Base-by-base conservation (phyloP, 2,888 invertebrate genomes). In the Doris montereyensis region DNA sequence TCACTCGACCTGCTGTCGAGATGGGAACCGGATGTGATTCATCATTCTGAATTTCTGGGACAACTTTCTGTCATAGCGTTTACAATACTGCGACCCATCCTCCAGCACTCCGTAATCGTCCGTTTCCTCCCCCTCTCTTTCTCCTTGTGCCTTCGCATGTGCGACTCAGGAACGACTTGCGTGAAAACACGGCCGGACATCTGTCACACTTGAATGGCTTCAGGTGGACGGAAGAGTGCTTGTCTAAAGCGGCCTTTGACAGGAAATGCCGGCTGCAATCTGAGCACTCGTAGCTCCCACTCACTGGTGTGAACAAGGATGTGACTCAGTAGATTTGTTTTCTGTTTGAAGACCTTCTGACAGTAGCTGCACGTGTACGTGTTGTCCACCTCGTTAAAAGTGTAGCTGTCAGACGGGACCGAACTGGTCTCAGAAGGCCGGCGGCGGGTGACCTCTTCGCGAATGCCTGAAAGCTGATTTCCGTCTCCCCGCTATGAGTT, bases 131-230 rank as follows among this genome's bases (percentile, higher is more conserved):
- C 30, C 28, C n/a, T 70, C 28, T 79, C 79, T 3, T 28, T 76
- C 17, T 76, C 35, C 30, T 60, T 41, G 24, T 79, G 79, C 41
- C 76, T 76, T 28, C 71, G 58, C 58, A 58, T 35, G 52, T 79
- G 79, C 4, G 76, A 35, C 8, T 79, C 79, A 34, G 76, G 52
- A 52, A 76, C 62, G n/a, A 79, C 13, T 76, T 76, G 32, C 71
- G 79, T n/a, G 79, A 76, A 71, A 79, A 79, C 13, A 70, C 62
- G 2, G 35, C 32, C 21, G 73, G 26, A 52, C 79, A 79, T 32
- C 30, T 34, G 21, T 79, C 79, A 72, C 79, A 79, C 30, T 76
- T 79, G 35, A 76, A 79, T 13, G 79, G 79, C 52, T 76, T 76
- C 17, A 57, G 60, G 65, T 79, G 79, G 10, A 79, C 70, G 17